Evolutionary conservation across 1,140 invertebrate species (phyloP).

Genomic region (Bombus balteatus): DNA sequence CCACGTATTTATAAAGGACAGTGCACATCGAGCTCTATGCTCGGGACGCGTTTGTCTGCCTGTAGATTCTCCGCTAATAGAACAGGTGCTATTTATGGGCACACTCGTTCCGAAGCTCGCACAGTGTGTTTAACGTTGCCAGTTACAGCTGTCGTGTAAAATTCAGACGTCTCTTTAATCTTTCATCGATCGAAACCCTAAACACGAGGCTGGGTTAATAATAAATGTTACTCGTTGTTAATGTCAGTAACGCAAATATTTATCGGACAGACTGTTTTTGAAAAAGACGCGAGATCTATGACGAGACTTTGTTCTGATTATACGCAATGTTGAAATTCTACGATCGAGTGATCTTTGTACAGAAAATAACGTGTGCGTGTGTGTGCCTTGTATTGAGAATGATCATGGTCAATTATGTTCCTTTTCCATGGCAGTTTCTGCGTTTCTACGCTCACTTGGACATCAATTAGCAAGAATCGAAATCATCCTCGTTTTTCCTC

Average conservation of each 20-base stretch:
- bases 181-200: neutral
- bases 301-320: no score
- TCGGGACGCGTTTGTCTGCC: constrained; percentile 11
- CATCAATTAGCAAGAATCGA: no score
- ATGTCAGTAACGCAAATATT: neutral
- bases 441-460: no score
- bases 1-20: no score
- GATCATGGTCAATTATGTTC: no score
- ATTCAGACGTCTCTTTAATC: neutral
- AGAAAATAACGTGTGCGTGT: no score
- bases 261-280: neutral
- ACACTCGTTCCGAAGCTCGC: constrained; percentile 76
- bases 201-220: neutral
- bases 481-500: no score
- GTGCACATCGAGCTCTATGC: neutral
- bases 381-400: no score
- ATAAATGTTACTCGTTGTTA: neutral
- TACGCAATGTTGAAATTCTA: no score
- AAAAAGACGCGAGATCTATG: neutral
- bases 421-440: no score
- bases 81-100: constrained; percentile 71
- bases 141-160: constrained; percentile 64
- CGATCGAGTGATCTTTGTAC: no score
- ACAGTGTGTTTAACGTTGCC: constrained; percentile 78
- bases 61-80: constrained; percentile 68